These are phyloP conservation scores for Pristionchus entomophagus DNA, from an alignment of 2,888 invertebrate genomes.

Conservation along the genomic window DNA sequence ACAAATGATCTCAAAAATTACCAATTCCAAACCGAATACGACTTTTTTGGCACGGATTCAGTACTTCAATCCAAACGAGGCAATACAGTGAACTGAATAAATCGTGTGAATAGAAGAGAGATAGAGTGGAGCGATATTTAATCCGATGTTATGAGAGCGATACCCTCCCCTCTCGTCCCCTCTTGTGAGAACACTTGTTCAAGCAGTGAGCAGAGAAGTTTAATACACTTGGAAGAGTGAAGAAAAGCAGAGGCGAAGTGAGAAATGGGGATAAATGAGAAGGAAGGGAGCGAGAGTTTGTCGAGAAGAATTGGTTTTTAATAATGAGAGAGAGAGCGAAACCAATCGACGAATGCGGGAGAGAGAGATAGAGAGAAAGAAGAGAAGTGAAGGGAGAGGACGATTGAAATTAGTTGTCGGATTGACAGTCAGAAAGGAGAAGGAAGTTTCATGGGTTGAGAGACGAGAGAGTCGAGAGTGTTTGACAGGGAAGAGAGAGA, in stretches of 20 bases:
- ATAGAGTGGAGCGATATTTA: slow-evolving; percentile 4
- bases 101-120: too few relatives aligned
- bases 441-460: slow-evolving; percentile 15
- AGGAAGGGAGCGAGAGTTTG: slow-evolving; percentile 7
- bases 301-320: slow-evolving; percentile 1
- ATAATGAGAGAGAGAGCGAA: slow-evolving; percentile 2
- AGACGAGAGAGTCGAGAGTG: slow-evolving; percentile 17
- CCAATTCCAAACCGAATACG: too few relatives aligned
- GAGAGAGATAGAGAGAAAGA: slow-evolving; percentile 3
- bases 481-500: background rate
- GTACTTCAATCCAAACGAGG: too few relatives aligned
- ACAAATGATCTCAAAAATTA: too few relatives aligned
- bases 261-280: slow-evolving; percentile 43
- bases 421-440: slow-evolving; percentile 10
- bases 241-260: slow-evolving; percentile 29
- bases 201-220: background rate
- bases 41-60: too few relatives aligned
- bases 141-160: slow-evolving; percentile 24
- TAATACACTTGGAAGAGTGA: slow-evolving; percentile 38
- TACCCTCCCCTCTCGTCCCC: background rate
- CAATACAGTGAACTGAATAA: too few relatives aligned
- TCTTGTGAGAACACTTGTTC: slow-evolving; percentile 28
- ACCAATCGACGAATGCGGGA: background rate
- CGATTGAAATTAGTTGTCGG: slow-evolving; percentile 16
- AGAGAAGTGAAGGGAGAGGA: background rate